phyloP scores from a whole-genome alignment of 2,888 invertebrate species.

The Athalia cordata region DNA sequence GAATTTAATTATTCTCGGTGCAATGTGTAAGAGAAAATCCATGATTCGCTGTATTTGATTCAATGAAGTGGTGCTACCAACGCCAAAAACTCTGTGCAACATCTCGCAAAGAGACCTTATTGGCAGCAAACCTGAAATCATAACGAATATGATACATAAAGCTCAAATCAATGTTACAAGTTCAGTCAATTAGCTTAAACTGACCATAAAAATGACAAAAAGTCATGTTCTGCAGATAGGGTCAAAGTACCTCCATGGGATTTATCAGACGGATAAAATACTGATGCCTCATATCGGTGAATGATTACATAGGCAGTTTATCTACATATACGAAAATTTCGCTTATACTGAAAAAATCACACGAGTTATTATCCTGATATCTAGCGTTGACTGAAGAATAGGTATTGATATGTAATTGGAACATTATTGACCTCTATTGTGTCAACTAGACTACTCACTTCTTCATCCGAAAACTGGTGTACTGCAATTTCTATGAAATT shows the following conservation, averaged over 20 bases:
- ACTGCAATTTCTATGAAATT: slow-evolving; percentile 12
- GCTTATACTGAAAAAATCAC: not conserved
- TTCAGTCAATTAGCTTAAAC: not conserved
- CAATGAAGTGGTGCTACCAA: slow-evolving; percentile 12
- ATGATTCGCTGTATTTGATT: slow-evolving; percentile 20
- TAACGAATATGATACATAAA: not conserved
- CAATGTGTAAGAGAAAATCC: slow-evolving; percentile 31
- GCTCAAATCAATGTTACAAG: not conserved
- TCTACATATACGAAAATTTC: not conserved
- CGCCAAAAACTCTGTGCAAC: slow-evolving; percentile 18
- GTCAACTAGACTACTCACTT: slow-evolving; percentile 12
- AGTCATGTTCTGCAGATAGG: not conserved
- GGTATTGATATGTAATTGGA: too few species aligned
- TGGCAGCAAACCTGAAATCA: slow-evolving; percentile 21
- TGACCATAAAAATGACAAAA: slow-evolving; percentile 4
- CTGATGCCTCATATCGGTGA: not conserved
- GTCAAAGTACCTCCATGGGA: not conserved
- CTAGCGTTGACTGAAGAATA: too few species aligned
- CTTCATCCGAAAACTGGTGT: not conserved
- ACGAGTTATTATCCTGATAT: not conserved
- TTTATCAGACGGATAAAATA: not conserved
- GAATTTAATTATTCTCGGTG: slow-evolving; percentile 32
- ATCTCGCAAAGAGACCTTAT: slow-evolving; percentile 20
- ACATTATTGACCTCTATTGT: not conserved
- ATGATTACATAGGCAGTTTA: not conserved